phyloP scores from a whole-genome alignment of 2,113 vertebrate species.

The Tupaia chinensis region DNA sequence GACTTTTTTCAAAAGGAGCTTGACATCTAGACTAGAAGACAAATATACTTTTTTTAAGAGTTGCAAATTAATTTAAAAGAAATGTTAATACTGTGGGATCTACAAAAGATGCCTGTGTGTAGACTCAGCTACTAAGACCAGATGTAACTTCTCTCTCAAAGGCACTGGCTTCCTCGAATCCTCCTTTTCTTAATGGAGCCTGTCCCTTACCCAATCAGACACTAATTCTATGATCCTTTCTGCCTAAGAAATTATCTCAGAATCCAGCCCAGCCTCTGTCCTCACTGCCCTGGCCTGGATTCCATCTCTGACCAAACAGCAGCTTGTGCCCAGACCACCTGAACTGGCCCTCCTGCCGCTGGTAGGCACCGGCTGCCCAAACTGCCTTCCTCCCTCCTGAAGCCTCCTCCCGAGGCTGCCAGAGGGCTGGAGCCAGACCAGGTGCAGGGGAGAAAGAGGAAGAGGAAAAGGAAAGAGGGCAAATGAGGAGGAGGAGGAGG shows the following conservation, averaged over 20 bases:
- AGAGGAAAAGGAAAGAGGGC: not conserved
- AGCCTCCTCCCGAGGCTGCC: not conserved
- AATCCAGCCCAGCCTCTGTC: accelerated
- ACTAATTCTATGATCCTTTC: not conserved
- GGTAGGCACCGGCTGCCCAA: accelerated
- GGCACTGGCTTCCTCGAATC: not conserved
- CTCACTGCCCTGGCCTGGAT: not conserved
- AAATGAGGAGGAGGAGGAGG: not conserved
- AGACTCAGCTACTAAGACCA: not conserved
- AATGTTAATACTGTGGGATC: not conserved
- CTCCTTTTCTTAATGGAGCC: not conserved
- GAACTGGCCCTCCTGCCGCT: not conserved
- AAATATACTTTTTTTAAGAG: not conserved
- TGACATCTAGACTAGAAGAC: not conserved
- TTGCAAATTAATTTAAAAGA: not conserved
- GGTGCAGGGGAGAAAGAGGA: not conserved
- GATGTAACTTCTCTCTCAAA: not conserved
- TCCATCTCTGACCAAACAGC: accelerated
- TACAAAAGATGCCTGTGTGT: not conserved
- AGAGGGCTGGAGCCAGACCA: not conserved
- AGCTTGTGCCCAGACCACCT: not conserved
- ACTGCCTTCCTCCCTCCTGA: not conserved
- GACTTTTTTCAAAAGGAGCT: not conserved
- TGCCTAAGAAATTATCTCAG: not conserved
- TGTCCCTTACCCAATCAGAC: not conserved